Conservation (phyloP, 2,797 vertebrate species). For the Melanotaenia nigrans region DNA sequence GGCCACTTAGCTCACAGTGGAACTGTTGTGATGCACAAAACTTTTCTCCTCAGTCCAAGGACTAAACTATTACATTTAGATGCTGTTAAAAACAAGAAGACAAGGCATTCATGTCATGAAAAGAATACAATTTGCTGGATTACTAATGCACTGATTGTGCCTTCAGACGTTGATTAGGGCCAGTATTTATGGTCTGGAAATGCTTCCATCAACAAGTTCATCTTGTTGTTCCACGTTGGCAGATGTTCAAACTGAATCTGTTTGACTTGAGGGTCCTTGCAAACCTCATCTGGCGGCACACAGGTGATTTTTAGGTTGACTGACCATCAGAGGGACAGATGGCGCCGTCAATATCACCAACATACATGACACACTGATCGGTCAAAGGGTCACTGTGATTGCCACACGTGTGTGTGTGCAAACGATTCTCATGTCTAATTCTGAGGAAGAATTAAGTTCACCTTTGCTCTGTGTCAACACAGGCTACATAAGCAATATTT, state of each 20-base stretch:
- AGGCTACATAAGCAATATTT: too few relatives aligned
- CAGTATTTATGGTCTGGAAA: not conserved
- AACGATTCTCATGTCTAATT: conserved; percentile 6
- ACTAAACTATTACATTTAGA: conserved; percentile 70
- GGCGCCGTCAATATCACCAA: conserved; percentile 30
- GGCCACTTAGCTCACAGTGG: conserved; percentile 78
- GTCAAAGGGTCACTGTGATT: conserved; percentile 52
- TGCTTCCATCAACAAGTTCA: conserved; percentile 2
- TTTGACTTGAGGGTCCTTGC: conserved; percentile 22
- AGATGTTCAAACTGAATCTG: conserved; percentile 14
- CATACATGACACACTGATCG: conserved; percentile 16
- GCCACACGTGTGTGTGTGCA: not conserved
- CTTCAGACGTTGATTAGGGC: too few relatives aligned
- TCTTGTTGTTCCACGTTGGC: not conserved
- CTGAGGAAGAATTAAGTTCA: not conserved
- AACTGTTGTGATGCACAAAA: conserved; percentile 69
- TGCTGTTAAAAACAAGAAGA: conserved; percentile 63
- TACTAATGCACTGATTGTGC: conserved; percentile 23
- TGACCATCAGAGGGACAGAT: conserved; percentile 59
- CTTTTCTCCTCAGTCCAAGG: conserved; percentile 73
- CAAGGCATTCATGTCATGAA: conserved; percentile 64
- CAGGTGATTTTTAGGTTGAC: conserved; percentile 34
- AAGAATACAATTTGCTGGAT: conserved; percentile 46
- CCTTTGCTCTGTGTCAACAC: too few relatives aligned
- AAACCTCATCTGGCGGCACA: conserved; percentile 8